These are phyloP conservation scores for Calephelis nemesis DNA, from an alignment of 1,140 invertebrate genomes.

Conservation along the genomic window DNA sequence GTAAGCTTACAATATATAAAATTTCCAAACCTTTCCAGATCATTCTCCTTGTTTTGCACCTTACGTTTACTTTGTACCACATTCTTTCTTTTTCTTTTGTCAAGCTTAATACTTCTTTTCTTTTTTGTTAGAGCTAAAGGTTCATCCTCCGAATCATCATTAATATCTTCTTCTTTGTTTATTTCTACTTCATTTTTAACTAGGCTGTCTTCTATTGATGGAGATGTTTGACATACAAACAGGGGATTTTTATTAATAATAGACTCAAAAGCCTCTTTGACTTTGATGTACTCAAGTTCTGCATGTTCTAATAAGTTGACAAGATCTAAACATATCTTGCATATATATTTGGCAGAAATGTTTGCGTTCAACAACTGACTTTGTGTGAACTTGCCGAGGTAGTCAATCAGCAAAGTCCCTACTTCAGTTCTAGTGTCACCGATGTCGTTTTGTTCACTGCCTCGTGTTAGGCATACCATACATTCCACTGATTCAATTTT, in stretches of 20 bases:
- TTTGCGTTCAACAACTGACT: slow-evolving; percentile 36
- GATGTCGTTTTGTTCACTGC: slow-evolving; percentile 46
- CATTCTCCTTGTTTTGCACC: slow-evolving; percentile 30
- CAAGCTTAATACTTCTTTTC: slow-evolving; percentile 49
- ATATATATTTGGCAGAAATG: slow-evolving; percentile 48
- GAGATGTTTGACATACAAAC: slow-evolving; percentile 38
- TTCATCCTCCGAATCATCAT: slow-evolving; percentile 71
- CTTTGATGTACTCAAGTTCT: slow-evolving; percentile 60
- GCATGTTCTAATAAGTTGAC: slow-evolving; percentile 62
- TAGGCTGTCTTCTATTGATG: slow-evolving; percentile 30
- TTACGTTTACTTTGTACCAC: slow-evolving; percentile 42
- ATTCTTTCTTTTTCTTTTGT: slow-evolving; percentile 55
- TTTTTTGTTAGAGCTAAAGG: slow-evolving; percentile 62
- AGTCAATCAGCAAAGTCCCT: slow-evolving; percentile 49
- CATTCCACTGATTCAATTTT: slow-evolving; percentile 62
- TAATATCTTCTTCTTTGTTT: slow-evolving; percentile 29
- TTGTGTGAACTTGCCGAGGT: slow-evolving; percentile 51
- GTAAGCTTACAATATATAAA: background rate
- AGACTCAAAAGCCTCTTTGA: slow-evolving; percentile 62
- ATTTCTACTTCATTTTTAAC: slow-evolving; percentile 51
- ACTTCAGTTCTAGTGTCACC: slow-evolving; percentile 43
- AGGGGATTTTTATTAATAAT: slow-evolving; percentile 66
- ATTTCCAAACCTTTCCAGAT: slow-evolving; percentile 29
- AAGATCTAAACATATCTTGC: slow-evolving; percentile 59
- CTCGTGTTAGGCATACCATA: slow-evolving; percentile 49